A percentile compares a stretch with the other conserved stretches of the same genome.
Evolutionary conservation across 1,140 invertebrate species (phyloP).

Genomic region (Melitaea cinxia): DNA sequence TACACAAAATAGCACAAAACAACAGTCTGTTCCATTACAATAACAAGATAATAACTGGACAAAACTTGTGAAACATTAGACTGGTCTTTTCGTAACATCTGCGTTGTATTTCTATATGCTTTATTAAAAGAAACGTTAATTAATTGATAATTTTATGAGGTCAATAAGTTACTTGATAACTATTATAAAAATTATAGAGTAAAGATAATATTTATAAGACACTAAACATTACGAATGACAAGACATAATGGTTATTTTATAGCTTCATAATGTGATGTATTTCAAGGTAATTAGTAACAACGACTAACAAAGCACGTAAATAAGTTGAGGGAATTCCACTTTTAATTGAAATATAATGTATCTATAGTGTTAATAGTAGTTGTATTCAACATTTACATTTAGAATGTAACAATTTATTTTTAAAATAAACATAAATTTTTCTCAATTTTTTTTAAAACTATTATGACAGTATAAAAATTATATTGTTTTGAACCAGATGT

Average conservation of each 20-base stretch:
- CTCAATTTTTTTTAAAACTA: too few relatives aligned
- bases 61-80: not conserved
- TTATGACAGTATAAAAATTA: too few relatives aligned
- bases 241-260: not conserved
- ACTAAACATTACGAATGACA: not conserved
- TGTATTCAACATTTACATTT: too few relatives aligned
- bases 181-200: slow-evolving; percentile 15
- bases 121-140: slow-evolving; percentile 48
- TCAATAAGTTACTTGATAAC: slow-evolving; percentile 56
- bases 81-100: slow-evolving; percentile 2
- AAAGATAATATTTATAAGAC: not conserved
- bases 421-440: too few relatives aligned
- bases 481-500: too few relatives aligned
- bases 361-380: too few relatives aligned
- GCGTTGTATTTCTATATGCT: slow-evolving; percentile 7
- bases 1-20: slow-evolving; percentile 20
- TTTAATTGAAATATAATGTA: not conserved
- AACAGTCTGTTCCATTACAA: slow-evolving; percentile 33
- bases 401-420: too few relatives aligned
- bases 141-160: slow-evolving; percentile 56
- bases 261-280: not conserved
- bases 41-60: slow-evolving; percentile 9
- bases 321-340: not conserved
- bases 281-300: slow-evolving; percentile 3
- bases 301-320: not conserved